phyloP scores from a whole-genome alignment of 2,113 vertebrate genomes.

The Pomatorhinus ruficollis region DNA sequence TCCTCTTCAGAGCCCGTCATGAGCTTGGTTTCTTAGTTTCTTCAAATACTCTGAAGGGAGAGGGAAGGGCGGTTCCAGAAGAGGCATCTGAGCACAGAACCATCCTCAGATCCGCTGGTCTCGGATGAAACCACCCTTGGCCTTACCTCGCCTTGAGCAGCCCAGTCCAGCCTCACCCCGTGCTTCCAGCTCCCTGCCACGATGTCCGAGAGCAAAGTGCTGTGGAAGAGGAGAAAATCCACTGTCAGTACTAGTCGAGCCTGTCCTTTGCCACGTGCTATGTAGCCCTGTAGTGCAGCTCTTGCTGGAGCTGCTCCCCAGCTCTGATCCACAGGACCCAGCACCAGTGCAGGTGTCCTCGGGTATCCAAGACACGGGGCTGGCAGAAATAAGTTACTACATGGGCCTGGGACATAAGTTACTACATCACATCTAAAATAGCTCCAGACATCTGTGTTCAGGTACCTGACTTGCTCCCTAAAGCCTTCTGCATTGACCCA shows the following conservation, averaged over 20 bases:
- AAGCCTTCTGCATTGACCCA: accelerated
- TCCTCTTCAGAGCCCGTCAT: not conserved
- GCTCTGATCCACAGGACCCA: not conserved
- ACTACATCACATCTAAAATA: not conserved
- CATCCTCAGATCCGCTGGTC: accelerated
- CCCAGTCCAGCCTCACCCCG: accelerated
- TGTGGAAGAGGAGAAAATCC: not conserved
- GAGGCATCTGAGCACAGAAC: not conserved
- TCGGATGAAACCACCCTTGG: accelerated
- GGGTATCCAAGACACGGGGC: not conserved
- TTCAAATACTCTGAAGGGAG: not conserved
- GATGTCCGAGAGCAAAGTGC: not conserved
- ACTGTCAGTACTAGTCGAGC: not conserved
- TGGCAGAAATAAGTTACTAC: accelerated
- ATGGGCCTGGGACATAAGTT: too few species aligned
- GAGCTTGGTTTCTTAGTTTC: not conserved
- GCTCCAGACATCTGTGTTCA: not conserved
- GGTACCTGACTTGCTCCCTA: not conserved
- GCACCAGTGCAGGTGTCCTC: not conserved
- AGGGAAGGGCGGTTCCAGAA: not conserved
- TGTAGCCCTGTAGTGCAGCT: not conserved
- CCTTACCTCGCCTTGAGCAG: accelerated
- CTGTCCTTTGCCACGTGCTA: not conserved
- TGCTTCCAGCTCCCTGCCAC: not conserved
- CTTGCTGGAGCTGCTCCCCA: not conserved